A percentile compares a stretch with the other conserved stretches of the same genome.
phyloP scores from a whole-genome alignment of 2,797 vertebrate genomes.

The Benthosema pterotum region DNA sequence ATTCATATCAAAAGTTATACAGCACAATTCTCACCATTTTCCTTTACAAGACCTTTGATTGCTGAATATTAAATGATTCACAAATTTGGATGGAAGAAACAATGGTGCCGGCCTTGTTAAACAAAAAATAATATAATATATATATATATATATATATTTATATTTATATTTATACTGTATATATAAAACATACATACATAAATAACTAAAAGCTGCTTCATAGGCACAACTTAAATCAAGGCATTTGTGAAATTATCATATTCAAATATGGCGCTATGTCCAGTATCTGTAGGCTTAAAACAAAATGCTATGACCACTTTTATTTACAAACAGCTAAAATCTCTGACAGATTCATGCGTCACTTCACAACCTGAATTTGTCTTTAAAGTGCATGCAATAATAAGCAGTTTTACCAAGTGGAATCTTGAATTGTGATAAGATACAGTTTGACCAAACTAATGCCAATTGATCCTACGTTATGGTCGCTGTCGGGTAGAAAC shows the following conservation, averaged over 20 bases:
- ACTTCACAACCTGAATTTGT: slow-evolving; percentile 96
- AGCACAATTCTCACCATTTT: slow-evolving; percentile 86
- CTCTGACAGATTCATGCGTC: slow-evolving; percentile 98
- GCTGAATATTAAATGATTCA: slow-evolving; percentile 83
- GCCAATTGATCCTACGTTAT: slow-evolving; percentile 77
- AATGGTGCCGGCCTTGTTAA: slow-evolving; percentile 73
- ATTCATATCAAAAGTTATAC: slow-evolving; percentile 87
- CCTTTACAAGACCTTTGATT: slow-evolving; percentile 83
- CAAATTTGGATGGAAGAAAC: slow-evolving; percentile 73
- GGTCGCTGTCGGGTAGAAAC: neutral
- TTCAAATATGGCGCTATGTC: slow-evolving; percentile 74
- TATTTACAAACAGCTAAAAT: slow-evolving; percentile 99
- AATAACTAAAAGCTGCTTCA: slow-evolving; percentile 74
- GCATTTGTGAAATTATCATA: slow-evolving; percentile 83
- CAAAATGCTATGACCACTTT: slow-evolving; percentile 89
- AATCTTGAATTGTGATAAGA: slow-evolving; percentile 92
- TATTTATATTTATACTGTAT: slow-evolving; percentile 32
- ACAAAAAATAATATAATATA: slow-evolving; percentile 51
- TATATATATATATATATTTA: slow-evolving; percentile 9
- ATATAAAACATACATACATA: slow-evolving; percentile 57
- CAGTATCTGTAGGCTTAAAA: slow-evolving; percentile 76
- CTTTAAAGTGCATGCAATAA: slow-evolving; percentile 99
- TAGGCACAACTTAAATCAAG: slow-evolving; percentile 85
- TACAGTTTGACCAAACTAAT: slow-evolving; percentile 90
- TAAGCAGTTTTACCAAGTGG: slow-evolving; percentile 89